Evolutionary conservation across 1,140 invertebrate species (phyloP), one percentile per base, ranked within the genome.

Genomic region (Cheumatopsyche charites): DNA sequence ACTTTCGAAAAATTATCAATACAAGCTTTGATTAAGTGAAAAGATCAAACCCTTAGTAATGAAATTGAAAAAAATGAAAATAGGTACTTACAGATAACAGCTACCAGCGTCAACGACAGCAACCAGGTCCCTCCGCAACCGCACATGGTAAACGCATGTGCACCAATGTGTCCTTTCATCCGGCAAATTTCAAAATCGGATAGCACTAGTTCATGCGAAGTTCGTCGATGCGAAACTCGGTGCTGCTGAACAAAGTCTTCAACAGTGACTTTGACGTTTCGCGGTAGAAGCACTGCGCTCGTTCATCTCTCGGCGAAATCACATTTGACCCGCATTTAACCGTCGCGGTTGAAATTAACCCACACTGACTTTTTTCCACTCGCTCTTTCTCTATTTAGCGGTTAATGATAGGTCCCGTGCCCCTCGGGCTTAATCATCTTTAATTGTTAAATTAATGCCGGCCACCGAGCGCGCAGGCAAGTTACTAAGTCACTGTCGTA

Each of bases 381-480:
- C 21, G 55, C 25, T 62, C 13, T 49, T 63, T 72, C 42, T 65
- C 13, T 19, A 17, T 21, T 36, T 23, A 55, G 13, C 19, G n/a
- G 29, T 15, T 45, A 69, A 62, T 62, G 62, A 73, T 36, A 69
- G 41, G 45, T 45, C 36, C 42, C 63, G 47, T 66, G 26, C 62
- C 41, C 62, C 12, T 15, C 13, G 29, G 49, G 23, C 69, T 72
- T 75, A 72, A 75, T 75, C 70, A 75, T 72, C 58, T 72, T 71
- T 70, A 75, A 75, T 75, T 75, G 71, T 75, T 69, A 69, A 72
- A 75, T 75, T 72, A 75, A 72, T 75, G 67, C 29, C 25, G 70
- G 15, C 9, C 19, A 52, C 67, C 47, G 21, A 42, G 13, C 17
- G 47, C 29, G 47, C 58, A n/a, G 23, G 70, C 29, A 29, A 21